Evolutionary conservation across 1,140 invertebrate species (phyloP), one percentile per base, ranked within the genome.

Genomic region (Nasonia giraulti): DNA sequence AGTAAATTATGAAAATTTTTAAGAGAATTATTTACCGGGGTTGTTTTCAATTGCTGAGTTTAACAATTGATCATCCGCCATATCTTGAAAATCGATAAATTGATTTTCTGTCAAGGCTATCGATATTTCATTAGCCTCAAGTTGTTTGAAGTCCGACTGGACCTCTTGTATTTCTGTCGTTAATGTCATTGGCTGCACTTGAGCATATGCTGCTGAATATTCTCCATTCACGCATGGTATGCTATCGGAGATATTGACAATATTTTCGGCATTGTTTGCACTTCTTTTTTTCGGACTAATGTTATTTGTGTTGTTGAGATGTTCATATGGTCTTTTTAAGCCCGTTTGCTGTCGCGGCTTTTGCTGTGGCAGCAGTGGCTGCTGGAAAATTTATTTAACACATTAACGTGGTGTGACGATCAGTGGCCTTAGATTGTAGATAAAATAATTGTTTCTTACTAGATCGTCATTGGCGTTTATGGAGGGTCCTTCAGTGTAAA

Each of bases 21-120:
- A 10, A 79, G 23, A 66, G 55, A 78, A 78, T 14, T 71, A 69
- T 23, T 23, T 88, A 90, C 89, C 89, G 88, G 88, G 85, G 86
- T 89, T 90, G 84, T 84, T 86, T 69, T 89, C 89, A 85, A 91
- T 87, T 78, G 81, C 75, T 12, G 89, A 80, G 44, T 83, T 88
- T 31, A 88, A 66, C 8, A 86, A n/a, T 14, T 82, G 75, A 40
- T 87, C 86, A 20, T 81, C 71, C 20, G 69, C 71, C 8, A 86
- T 20, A 33, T 86, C 76, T 82, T 78, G 74, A 40, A 86, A 83
- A 33, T 86, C 76, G 27, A 79, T 40, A 20, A 31, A 85, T 47
- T 66, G 40, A 73, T 85, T 37, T 27, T 78, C 84, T 10, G 74
- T 5, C 2, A 33, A 20, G 23, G 11, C 68, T 33, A 76, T 17